Percentiles rank a stretch among this genome's conserved stretches.
phyloP scores from a whole-genome alignment of 2,888 invertebrate genomes.

The Drosophila quinaria region DNA sequence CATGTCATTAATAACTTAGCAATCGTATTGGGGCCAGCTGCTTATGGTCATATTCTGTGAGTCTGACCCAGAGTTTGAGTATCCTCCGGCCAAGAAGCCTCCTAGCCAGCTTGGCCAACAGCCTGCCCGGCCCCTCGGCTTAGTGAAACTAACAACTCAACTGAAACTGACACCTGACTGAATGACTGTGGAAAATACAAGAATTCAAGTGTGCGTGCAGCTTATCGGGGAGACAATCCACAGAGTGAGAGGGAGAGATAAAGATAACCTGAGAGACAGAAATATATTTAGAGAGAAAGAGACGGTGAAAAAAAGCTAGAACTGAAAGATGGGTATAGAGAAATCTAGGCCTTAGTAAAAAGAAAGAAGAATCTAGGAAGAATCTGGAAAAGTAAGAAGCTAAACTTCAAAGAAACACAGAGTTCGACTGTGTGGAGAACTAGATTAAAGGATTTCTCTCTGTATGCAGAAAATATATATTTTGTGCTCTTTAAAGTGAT shows the following conservation, averaged over 20 bases:
- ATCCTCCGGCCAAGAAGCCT: slow-evolving; percentile 3
- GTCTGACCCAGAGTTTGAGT: neutral
- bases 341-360: neutral
- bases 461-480: too few relatives aligned
- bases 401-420: too few relatives aligned
- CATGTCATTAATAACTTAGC: slow-evolving; percentile 73
- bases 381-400: too few relatives aligned
- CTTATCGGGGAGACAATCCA: neutral
- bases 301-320: neutral
- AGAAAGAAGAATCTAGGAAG: too few relatives aligned
- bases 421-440: too few relatives aligned
- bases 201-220: slow-evolving; percentile 3
- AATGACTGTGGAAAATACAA: slow-evolving; percentile 42
- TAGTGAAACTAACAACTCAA: slow-evolving; percentile 46
- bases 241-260: neutral
- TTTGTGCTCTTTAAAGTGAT: too few relatives aligned
- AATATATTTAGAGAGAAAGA: neutral
- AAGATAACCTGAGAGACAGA: neutral
- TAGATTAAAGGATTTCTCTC: too few relatives aligned
- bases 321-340: neutral
- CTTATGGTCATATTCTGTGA: slow-evolving; percentile 20
- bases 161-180: slow-evolving; percentile 40
- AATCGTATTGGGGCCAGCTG: slow-evolving; percentile 62
- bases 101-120: neutral
- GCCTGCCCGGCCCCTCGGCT: slow-evolving; percentile 10